Percentiles rank a stretch among this genome's conserved stretches.
Conservation (phyloP, 2,113 vertebrate genomes). For the Recurvirostra avosetta region DNA sequence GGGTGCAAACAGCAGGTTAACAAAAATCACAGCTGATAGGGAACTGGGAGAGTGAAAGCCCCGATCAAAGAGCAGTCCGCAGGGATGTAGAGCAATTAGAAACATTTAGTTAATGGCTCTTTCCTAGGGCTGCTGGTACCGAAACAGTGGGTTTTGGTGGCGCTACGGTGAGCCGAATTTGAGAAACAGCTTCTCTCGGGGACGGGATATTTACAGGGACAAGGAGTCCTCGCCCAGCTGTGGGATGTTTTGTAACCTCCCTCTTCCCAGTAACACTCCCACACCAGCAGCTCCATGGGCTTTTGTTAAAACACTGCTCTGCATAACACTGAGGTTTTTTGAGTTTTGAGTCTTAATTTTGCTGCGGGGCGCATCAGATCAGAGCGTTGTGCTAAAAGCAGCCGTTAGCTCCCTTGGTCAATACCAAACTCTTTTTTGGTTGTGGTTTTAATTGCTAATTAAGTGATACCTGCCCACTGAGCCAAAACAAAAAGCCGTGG, state of each 20-base stretch:
- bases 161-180: fast-evolving
- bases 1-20: neutral
- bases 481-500: fast-evolving
- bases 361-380: neutral
- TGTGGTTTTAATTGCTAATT: neutral
- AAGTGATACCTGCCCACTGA: neutral
- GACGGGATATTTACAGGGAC: fast-evolving
- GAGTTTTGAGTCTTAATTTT: neutral
- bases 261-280: neutral
- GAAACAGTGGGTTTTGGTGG: fast-evolving
- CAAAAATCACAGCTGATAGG: neutral
- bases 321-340: fast-evolving
- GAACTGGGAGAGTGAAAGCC: neutral
- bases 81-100: neutral
- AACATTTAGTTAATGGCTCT: neutral
- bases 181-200: neutral
- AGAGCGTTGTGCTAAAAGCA: neutral
- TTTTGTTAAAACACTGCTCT: neutral
- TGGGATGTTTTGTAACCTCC: neutral
- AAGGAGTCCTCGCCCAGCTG: neutral
- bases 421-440: neutral
- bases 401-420: neutral
- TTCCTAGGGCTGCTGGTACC: neutral
- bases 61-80: neutral
- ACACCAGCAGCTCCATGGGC: neutral